Evolutionary conservation across 2,888 invertebrate genomes (phyloP), one percentile per base, ranked within the genome.

Genomic region (Actias luna): DNA sequence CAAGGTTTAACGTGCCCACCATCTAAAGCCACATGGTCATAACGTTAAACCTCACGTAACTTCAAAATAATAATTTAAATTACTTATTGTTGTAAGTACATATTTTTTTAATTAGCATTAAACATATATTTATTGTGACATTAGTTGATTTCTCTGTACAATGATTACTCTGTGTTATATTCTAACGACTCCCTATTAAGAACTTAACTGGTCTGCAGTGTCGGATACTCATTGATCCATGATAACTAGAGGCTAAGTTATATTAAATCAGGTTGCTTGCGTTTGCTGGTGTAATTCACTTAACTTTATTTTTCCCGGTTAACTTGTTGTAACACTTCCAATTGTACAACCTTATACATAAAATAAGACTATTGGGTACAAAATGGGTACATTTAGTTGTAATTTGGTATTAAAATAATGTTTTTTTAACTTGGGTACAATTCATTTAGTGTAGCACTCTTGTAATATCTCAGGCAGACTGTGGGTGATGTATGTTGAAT

Each of bases 211-310:
- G 79, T 78, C 75, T 78, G 66, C 71, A 73, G 79, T 75, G 84
- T 82, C 85, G 76, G 82, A 78, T 79, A 75, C 71, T 73, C 72
- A 79, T 80, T 90, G 89, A 89, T 92, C 79, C 88, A 91, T 87
- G 84, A 86, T 90, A 88, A 89, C 91, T 91, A 85, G 85, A 84
- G 88, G 92, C 88, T 66, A 83, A 82, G 76, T 79, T 79, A 80
- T 73, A 83, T 86, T 87, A 87, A 85, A 82, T 83, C 84, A 79
- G 79, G 73, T 77, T 84, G 83, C 82, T 80, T 78, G 79, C 82
- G 79, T 84, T 82, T 75, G 78, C 79, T 72, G 71, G 67, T 69
- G 73, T 79, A 80, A 87, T 88, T 84, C 85, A 87, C 82, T 87
- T 86, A 84, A 87, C 85, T 86, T 88, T 88, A 89, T 87, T 90